Evolutionary conservation across 2,888 invertebrate genomes (phyloP).

Genomic region (Drosophila meridiana): DNA sequence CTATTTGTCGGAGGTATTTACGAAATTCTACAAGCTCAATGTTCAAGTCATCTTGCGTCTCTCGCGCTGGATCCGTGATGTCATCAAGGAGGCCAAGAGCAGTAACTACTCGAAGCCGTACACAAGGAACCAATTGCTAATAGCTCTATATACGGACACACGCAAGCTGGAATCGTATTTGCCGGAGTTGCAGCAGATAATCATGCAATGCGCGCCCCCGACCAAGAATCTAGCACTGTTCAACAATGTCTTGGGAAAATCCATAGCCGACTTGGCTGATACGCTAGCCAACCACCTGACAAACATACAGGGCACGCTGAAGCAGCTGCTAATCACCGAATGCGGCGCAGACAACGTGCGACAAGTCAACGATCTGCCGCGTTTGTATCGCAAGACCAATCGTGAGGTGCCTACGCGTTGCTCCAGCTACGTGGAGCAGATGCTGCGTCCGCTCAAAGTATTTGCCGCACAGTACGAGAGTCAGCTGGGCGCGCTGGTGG

Average conservation of each 20-base stretch:
- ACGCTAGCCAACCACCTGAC: conserved; percentile 62
- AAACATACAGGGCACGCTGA: conserved; percentile 89
- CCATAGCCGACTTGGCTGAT: conserved; percentile 68
- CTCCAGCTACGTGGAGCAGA: conserved; percentile 91
- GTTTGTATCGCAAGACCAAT: conserved; percentile 96
- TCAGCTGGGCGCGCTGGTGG: conserved; percentile 75
- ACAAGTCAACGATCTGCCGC: conserved; percentile 96
- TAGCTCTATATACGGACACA: conserved; percentile 77
- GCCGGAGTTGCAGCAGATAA: conserved; percentile 87
- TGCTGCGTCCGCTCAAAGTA: conserved; percentile 87
- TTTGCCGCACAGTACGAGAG: conserved; percentile 85
- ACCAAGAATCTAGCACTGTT: conserved; percentile 50
- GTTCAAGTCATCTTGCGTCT: conserved; percentile 93
- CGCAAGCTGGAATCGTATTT: conserved; percentile 68
- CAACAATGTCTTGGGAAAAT: conserved; percentile 70
- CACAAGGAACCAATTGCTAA: conserved; percentile 69
- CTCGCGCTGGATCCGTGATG: conserved; percentile 88
- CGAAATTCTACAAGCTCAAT: conserved; percentile 95
- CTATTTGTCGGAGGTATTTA: conserved; percentile 91
- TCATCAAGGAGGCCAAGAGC: conserved; percentile 65
- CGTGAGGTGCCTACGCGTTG: conserved; percentile 93
- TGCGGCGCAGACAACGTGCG: conserved; percentile 89
- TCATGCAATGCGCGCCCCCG: conserved; percentile 85
- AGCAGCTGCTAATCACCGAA: conserved; percentile 90
- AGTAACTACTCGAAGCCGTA: conserved; percentile 49